phyloP scores from a whole-genome alignment of 2,113 vertebrate genomes.

The Argyrosomus japonicus region DNA sequence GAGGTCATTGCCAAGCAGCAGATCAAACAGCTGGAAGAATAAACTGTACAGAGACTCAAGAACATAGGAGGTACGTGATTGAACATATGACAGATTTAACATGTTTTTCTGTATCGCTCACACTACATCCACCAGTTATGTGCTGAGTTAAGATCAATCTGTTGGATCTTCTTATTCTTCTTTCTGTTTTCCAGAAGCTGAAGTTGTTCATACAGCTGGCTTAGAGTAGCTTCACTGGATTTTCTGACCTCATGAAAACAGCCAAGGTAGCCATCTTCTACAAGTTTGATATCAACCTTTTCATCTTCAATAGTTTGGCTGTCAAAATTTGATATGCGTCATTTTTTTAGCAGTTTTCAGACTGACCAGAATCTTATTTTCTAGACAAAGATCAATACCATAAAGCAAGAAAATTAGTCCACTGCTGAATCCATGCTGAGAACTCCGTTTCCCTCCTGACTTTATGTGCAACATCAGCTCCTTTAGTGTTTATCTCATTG shows the following conservation, averaged over 20 bases:
- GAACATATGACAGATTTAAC: not conserved
- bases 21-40: slow-evolving; percentile 84
- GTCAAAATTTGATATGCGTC: not conserved
- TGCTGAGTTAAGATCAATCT: not conserved
- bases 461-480: too few relatives aligned
- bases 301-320: not conserved
- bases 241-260: slow-evolving; percentile 80
- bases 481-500: too few relatives aligned
- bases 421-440: slow-evolving; percentile 80
- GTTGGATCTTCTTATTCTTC: not conserved
- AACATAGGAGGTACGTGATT: slow-evolving; percentile 46
- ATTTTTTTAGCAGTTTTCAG: not conserved
- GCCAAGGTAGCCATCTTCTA: slow-evolving; percentile 70
- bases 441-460: slow-evolving; percentile 80
- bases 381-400: slow-evolving; percentile 86
- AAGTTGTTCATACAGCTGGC: slow-evolving; percentile 78
- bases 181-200: slow-evolving; percentile 68
- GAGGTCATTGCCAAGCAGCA: slow-evolving; percentile 86
- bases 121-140: too few relatives aligned
- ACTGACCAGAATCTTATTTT: slow-evolving; percentile 26
- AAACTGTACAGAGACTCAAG: slow-evolving; percentile 83
- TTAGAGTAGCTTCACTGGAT: slow-evolving; percentile 73
- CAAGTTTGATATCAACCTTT: not conserved
- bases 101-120: too few relatives aligned
- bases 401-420: slow-evolving; percentile 75